phyloP scores from a whole-genome alignment of 2,888 invertebrate species.

The Unio pictorum region DNA sequence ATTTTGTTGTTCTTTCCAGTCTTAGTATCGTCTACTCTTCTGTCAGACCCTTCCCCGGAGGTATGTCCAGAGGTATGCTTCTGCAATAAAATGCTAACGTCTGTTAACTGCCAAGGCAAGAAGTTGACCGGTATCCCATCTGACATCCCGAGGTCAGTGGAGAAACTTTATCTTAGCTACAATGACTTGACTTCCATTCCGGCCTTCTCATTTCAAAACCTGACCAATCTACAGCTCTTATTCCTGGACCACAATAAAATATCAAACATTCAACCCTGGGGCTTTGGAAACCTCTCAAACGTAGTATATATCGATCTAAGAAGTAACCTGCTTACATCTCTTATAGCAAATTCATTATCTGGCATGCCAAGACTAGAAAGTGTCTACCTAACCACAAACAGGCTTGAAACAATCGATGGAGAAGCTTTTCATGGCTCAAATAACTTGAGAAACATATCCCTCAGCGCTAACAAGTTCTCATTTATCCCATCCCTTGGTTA shows the following conservation, averaged over 20 bases:
- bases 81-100: slow-evolving; percentile 42
- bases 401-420: slow-evolving; percentile 25
- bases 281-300: slow-evolving; percentile 28
- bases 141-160: slow-evolving; percentile 34
- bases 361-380: slow-evolving; percentile 7
- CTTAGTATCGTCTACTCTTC: no score
- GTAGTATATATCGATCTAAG: slow-evolving; percentile 19
- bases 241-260: no score
- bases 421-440: slow-evolving; percentile 33
- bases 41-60: no score
- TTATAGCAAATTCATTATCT: slow-evolving; percentile 36
- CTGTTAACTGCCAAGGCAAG: slow-evolving; percentile 51
- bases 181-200: slow-evolving; percentile 33
- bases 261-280: slow-evolving; percentile 5
- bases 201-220: slow-evolving; percentile 6
- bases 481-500: slow-evolving; percentile 31
- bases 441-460: slow-evolving; percentile 29
- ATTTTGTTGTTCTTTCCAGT: no score
- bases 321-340: slow-evolving; percentile 29
- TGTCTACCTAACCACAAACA: slow-evolving; percentile 29
- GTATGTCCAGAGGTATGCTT: no score
- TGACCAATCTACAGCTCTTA: no score
- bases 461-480: slow-evolving; percentile 42
- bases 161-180: slow-evolving; percentile 41
- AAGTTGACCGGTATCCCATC: slow-evolving; percentile 29